phyloP scores from a whole-genome alignment of 2,113 vertebrate species.

The Empidonax alnorum region DNA sequence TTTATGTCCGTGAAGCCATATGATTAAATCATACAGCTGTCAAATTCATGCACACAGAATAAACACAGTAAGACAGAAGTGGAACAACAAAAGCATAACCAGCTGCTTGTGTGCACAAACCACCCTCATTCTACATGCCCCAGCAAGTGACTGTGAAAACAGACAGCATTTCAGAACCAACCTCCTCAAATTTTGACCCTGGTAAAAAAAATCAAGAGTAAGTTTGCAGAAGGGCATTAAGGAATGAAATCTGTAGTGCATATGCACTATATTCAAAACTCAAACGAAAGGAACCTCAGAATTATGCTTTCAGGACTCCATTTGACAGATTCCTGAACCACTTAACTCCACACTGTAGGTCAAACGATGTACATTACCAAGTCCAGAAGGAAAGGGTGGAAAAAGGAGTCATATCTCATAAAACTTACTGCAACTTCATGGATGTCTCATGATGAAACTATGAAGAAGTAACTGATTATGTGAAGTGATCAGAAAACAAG shows the following conservation, averaged over 20 bases:
- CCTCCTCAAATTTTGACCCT: background rate
- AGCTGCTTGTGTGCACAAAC: background rate
- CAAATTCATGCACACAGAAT: background rate
- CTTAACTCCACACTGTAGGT: background rate
- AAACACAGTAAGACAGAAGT: background rate
- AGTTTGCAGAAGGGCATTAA: background rate
- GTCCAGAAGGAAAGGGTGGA: background rate
- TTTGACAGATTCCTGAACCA: background rate
- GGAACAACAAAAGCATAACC: background rate
- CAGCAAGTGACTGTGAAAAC: background rate
- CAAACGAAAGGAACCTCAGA: background rate
- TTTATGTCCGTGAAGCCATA: background rate
- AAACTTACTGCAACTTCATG: slow-evolving; percentile 18
- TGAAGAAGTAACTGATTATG: background rate
- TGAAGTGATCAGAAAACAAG: background rate
- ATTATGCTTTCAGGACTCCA: background rate
- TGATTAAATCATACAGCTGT: background rate
- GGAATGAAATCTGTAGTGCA: background rate
- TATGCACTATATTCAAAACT: background rate
- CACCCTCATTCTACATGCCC: background rate
- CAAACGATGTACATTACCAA: rapidly evolving
- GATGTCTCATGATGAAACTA: slow-evolving; percentile 40
- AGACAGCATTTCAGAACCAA: background rate
- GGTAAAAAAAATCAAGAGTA: background rate
- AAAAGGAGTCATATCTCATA: background rate